Evolutionary conservation across 2,888 invertebrate genomes (phyloP).

Genomic region (Agriopis aurantiaria): DNA sequence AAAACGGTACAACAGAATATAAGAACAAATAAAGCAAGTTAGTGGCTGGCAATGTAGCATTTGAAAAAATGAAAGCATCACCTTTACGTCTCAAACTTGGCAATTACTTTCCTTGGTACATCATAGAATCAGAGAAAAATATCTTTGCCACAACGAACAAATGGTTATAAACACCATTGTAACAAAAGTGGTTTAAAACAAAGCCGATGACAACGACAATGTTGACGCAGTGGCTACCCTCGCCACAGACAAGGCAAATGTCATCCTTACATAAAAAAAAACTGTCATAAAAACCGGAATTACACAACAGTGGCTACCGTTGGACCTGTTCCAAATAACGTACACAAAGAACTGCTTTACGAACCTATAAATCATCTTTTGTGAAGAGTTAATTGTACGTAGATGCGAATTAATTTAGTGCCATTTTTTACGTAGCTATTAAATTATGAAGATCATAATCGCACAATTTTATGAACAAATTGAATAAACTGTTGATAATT

Average conservation of each 20-base stretch:
- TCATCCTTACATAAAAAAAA: slow-evolving; percentile 40
- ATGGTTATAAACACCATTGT: too few relatives aligned
- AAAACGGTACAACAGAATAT: too few relatives aligned
- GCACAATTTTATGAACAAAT: slow-evolving; percentile 8
- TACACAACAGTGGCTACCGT: slow-evolving; percentile 52
- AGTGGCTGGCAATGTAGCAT: background rate
- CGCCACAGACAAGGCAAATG: slow-evolving; percentile 12
- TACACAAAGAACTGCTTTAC: slow-evolving; percentile 59
- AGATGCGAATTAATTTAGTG: slow-evolving; percentile 35
- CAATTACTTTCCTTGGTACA: background rate
- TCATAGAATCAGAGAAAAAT: background rate
- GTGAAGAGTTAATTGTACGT: slow-evolving; percentile 54
- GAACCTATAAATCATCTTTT: slow-evolving; percentile 58
- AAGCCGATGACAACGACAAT: background rate
- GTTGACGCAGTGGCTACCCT: background rate
- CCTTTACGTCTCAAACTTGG: background rate
- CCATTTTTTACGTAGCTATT: slow-evolving; percentile 32
- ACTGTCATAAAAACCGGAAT: slow-evolving; percentile 39
- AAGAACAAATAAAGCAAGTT: background rate
- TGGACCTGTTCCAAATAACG: slow-evolving; percentile 59
- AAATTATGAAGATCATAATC: slow-evolving; percentile 15
- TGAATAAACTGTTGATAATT: background rate
- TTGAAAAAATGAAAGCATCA: background rate
- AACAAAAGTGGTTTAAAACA: background rate
- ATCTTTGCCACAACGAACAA: too few relatives aligned